These are phyloP conservation scores for Aphelocoma californica DNA, from an alignment of 2,797 vertebrate genomes.

Conservation along the genomic window DNA sequence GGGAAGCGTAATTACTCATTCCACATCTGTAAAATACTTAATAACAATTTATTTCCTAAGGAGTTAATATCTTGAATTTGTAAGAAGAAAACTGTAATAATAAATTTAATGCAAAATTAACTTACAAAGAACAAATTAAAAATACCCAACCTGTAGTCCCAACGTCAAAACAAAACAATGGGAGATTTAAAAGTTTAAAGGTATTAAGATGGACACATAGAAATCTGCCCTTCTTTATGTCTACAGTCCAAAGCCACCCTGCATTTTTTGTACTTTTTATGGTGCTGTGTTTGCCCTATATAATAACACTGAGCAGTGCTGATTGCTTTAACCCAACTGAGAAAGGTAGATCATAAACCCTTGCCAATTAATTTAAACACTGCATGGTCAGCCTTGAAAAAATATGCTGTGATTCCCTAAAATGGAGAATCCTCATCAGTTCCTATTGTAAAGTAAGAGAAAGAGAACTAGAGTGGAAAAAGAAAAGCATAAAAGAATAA, in stretches of 20 bases:
- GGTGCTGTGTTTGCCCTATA: background rate
- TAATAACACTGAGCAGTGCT: background rate
- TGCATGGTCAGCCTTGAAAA: background rate
- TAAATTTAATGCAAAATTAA: background rate
- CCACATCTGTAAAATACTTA: background rate
- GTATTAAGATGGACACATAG: background rate
- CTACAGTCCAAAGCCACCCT: background rate
- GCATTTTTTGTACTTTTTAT: background rate
- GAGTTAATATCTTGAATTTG: background rate
- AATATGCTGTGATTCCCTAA: background rate
- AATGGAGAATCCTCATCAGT: slow-evolving; percentile 29
- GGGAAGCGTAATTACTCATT: background rate
- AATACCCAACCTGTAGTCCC: background rate
- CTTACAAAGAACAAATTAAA: background rate
- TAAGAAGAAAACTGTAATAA: background rate
- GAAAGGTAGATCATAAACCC: slow-evolving; percentile 10
- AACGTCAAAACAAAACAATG: background rate
- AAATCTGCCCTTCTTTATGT: background rate
- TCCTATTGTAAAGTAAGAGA: background rate
- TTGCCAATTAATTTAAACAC: slow-evolving; percentile 45
- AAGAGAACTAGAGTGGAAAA: background rate
- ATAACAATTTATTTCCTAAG: background rate
- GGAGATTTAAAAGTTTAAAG: background rate
- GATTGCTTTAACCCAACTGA: slow-evolving; percentile 25
- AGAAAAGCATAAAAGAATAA: background rate